Evolutionary conservation across 2,797 vertebrate genomes (phyloP), one percentile per base, ranked within the genome.

Genomic region (Liasis olivaceus): DNA sequence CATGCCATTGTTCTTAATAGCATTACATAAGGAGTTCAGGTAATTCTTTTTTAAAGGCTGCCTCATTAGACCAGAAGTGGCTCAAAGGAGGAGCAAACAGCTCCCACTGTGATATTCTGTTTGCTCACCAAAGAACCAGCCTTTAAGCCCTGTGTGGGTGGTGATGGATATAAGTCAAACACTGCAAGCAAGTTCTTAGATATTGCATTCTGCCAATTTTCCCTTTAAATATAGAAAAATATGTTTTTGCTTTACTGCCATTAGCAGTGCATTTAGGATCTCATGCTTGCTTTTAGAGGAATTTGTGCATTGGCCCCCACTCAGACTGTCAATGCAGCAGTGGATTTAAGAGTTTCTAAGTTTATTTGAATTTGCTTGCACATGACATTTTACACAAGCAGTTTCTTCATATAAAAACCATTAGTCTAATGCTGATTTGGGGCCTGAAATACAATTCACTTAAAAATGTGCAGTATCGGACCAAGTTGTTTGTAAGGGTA

Each of bases 121-220:
- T 95, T 95, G 94, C 94, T 95, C 93, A 92, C 93, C 94, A 93
- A 91, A 93, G 93, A 91, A 92, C 94, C 59, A 91, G 91, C 94
- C 94, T 95, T 97, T 92, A 96, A 95, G 95, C 94, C 87, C 1
- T 1, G 9, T 0, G 95, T 96, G 94, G 95, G 96, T 93, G 90
- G 89, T 95, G 94, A 97, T 89, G 93, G 94, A 96, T 95, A 94
- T 89, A 95, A 86, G 28, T 85, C 26, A 6, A 94, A 93, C 58
- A 54, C 93, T 92, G 89, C 92, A 84, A 92, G 89, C 93, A 72
- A 92, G 93, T 89, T 63, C 94, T 94, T 95, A 77, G 96, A 94
- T 93, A 90, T 87, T 96, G 90, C 93, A 96, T 85, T 89, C 93
- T 28, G 92, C 93, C 5, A 62, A 63, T 86, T 93, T 91, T 77